Evolutionary conservation across 1,140 invertebrate genomes (phyloP), one percentile per base, ranked within the genome.

Genomic region (Drosophila ogumai): DNA sequence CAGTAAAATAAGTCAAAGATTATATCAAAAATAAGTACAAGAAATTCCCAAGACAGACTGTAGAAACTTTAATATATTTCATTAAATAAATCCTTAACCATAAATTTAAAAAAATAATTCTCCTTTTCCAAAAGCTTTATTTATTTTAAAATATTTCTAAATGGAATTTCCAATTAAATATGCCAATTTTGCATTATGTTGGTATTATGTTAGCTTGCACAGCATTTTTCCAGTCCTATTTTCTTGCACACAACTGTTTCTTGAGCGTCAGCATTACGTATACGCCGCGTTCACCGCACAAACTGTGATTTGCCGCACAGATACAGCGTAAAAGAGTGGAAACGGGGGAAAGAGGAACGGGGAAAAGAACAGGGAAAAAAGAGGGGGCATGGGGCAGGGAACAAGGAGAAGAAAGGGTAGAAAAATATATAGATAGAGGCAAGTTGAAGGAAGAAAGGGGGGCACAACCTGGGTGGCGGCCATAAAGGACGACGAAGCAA

Each of bases 231-330:
- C 4, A 25, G 13, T 6, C 0, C 34, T 46, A 58, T 36, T 13
- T 13, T 6, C 31, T 22, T 6, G 8, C n/a, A 15, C 44, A 10
- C 15, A 5, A 15, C 10, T 57, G 50, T 72, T 15, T 4, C 40
- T 43, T 41, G 15, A 44, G 13, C 66, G n/a, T 72, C 36, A 34
- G 36, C 55, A 72, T 43, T 71, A 67, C 73, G 71, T 76, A 76
- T 66, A 67, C 63, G 55, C 63, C 61, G 47, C 44, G 46, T 80
- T 56, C 15, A 44, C 60, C 61, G 10, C 60, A 44, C 54, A 49
- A 61, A 66, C 80, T 63, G 56, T 82, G 81, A 82, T 82, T 82
- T 79, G 46, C 78, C 67, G 56, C 47, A 59, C 25, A 59, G 49
- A 64, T 43, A 76, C 55, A 60, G 52, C 59, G 46, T 19, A 19